Evolutionary conservation across 2,888 invertebrate species (phyloP).

Genomic region (Diarsia mendica): DNA sequence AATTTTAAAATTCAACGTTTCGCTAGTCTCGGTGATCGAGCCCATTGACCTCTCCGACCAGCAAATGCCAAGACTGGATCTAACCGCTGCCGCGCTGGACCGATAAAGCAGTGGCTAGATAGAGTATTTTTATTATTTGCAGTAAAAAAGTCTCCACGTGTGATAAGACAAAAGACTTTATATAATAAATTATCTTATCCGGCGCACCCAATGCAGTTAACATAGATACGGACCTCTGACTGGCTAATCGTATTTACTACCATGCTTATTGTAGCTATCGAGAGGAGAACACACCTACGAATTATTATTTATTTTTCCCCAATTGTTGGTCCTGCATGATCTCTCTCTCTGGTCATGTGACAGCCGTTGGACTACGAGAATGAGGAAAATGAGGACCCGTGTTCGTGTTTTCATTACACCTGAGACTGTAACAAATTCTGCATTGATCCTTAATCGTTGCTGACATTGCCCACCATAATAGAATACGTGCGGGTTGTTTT

Average conservation of each 20-base stretch:
- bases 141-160: neutral
- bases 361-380: too few relatives aligned
- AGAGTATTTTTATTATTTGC: neutral
- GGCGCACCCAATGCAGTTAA: constrained; percentile 15
- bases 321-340: too few relatives aligned
- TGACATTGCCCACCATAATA: neutral
- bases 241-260: neutral
- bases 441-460: neutral
- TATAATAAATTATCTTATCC: constrained; percentile 20
- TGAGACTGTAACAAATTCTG: neutral
- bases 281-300: neutral
- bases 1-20: neutral
- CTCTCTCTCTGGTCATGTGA: too few relatives aligned
- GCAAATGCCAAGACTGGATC: neutral
- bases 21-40: neutral
- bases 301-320: neutral
- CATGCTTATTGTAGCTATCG: neutral
- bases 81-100: neutral
- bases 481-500: neutral
- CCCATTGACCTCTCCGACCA: neutral
- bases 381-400: too few relatives aligned
- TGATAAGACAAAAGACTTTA: neutral
- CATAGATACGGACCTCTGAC: neutral
- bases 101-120: too few relatives aligned
- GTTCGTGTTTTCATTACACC: neutral